Percentiles rank a stretch among this genome's conserved stretches.
Evolutionary conservation across 2,113 vertebrate species (phyloP).

Genomic region (Candoia aspera): DNA sequence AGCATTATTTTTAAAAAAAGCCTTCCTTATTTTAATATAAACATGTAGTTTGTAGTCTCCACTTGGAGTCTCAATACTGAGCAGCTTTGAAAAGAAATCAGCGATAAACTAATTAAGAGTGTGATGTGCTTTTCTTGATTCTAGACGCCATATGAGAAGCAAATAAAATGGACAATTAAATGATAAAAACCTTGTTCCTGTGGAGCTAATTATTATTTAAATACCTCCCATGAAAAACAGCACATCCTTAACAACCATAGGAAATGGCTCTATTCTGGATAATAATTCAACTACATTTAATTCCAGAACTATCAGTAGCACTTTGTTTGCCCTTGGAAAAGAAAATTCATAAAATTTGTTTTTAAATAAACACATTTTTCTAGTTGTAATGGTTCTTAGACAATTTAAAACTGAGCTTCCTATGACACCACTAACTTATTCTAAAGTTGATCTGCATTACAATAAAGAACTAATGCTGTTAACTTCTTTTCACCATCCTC

Average conservation of each 20-base stretch:
- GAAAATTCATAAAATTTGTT: not conserved
- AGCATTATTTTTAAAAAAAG: not conserved
- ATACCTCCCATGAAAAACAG: not conserved
- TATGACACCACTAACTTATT: not conserved
- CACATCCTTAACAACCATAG: not conserved
- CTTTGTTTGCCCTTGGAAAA: not conserved
- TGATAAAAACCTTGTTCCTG: not conserved
- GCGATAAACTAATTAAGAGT: not conserved
- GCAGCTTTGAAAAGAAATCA: not conserved
- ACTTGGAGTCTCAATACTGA: not conserved
- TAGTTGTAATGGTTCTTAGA: not conserved
- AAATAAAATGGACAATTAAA: constrained; percentile 2
- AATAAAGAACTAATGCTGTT: not conserved
- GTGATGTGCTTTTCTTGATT: not conserved
- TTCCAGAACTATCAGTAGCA: constrained; percentile 1
- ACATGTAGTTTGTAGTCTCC: not conserved
- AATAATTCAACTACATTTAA: not conserved
- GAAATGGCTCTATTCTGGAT: not conserved
- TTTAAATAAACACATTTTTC: not conserved
- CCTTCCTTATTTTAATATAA: not conserved
- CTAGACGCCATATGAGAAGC: not conserved
- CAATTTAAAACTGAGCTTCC: not conserved
- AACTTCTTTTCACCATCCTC: not conserved
- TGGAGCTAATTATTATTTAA: not conserved
- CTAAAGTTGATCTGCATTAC: not conserved